Evolutionary conservation across 2,113 vertebrate genomes (phyloP), one percentile per base, ranked within the genome.

Genomic region (Gambusia affinis): DNA sequence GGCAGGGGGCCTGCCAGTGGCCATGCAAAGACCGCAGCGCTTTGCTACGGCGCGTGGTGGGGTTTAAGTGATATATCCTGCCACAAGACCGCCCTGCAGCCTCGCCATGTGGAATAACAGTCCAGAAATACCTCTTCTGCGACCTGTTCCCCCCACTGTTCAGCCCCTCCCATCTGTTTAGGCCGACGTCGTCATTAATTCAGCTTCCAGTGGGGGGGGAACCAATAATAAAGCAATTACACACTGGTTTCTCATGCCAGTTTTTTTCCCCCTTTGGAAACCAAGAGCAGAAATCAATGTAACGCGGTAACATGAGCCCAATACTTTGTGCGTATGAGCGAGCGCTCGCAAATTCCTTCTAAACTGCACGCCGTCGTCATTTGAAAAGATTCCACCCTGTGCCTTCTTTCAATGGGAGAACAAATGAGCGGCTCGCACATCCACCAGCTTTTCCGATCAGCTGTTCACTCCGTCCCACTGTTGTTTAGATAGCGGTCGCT

Each of bases 41-140:
- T 88, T 85, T 87, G 87, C 76, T 83, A 79, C 74, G 89, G 85
- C 85, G 86, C 87, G 88, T 92, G 88, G 81, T 74, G 12, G 90
- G 91, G 88, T 90, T 92, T 91, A 93, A 87, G 85, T 83, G 85
- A 90, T 87, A 91, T 89, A 91, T 94, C 92, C 92, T 87, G 57
- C 86, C 82, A 73, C 88, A 92, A 93, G 88, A 88, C 91, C 80
- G 47, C 35, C 61, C 85, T 78, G 79, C 79, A 85, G 87, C 75
- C 82, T 73, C 24, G 74, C 85, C 91, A 92, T 91, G 86, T 94
- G 88, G 77, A 93, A 94, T 85, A 94, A 92, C 92, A 92, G 87
- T 86, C 84, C 85, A 85, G 85, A 88, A 93, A 94, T 94, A 87
- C 84, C 78, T 83, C 83, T 68, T 72, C 76, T 28, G 14, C 2